A percentile compares a stretch with the other conserved stretches of the same genome.
Evolutionary conservation across 2,797 vertebrate species (phyloP).

Genomic region (Sebastes cheni): DNA sequence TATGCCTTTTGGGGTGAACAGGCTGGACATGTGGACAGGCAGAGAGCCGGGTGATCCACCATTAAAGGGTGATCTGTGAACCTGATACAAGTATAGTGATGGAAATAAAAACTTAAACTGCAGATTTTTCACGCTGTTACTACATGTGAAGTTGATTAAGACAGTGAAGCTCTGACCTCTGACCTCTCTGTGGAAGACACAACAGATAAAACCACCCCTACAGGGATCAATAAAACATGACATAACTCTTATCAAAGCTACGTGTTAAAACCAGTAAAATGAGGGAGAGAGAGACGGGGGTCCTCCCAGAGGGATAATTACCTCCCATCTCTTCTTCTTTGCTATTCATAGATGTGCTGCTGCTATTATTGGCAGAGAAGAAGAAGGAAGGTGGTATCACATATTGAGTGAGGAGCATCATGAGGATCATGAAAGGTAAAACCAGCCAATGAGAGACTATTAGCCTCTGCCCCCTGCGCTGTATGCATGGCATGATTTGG

Average conservation of each 20-base stretch:
- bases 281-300: not conserved
- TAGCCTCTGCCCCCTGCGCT: constrained; percentile 54
- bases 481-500: constrained; percentile 53
- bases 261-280: constrained; percentile 12
- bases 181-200: not conserved
- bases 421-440: constrained; percentile 54
- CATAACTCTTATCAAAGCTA: constrained; percentile 5
- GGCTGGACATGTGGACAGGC: too few species aligned
- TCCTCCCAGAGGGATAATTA: constrained; percentile 39
- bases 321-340: constrained; percentile 34
- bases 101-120: not conserved
- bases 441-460: constrained; percentile 50
- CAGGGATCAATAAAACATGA: not conserved
- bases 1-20: too few species aligned
- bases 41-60: not conserved
- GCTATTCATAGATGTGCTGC: constrained; percentile 14
- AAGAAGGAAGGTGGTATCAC: constrained; percentile 25
- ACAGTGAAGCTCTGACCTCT: not conserved
- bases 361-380: constrained; percentile 37
- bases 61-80: not conserved
- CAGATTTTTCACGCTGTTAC: not conserved
- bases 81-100: not conserved
- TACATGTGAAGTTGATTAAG: not conserved
- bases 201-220: not conserved
- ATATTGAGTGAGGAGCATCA: constrained; percentile 26